phyloP scores from a whole-genome alignment of 2,113 vertebrate genomes.

The Gobio gobio region DNA sequence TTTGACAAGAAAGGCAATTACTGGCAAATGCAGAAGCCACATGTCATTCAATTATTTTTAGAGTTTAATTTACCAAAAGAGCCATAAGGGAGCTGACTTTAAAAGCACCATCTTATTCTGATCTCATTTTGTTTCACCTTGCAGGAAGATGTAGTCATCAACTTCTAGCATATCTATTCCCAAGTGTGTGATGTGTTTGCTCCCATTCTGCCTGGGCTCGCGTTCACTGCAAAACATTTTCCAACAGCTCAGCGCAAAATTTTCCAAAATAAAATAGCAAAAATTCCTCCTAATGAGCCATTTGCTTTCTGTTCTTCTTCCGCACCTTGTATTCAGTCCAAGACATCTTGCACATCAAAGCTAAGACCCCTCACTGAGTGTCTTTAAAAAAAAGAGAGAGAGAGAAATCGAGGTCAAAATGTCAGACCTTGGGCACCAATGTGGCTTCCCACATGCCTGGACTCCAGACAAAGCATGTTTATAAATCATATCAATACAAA shows the following conservation, averaged over 20 bases:
- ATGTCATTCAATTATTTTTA: conserved; percentile 47
- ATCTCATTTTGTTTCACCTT: conserved; percentile 51
- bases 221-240: conserved; percentile 40
- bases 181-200: conserved; percentile 39
- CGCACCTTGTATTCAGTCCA: conserved; percentile 55
- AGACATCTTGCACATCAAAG: conserved; percentile 72
- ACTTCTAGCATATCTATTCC: conserved; percentile 33
- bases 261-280: conserved; percentile 63
- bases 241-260: conserved; percentile 48
- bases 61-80: conserved; percentile 38
- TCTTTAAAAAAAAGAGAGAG: conserved; percentile 60
- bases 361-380: conserved; percentile 59
- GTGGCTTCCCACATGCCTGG: conserved; percentile 59
- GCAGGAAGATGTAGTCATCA: conserved; percentile 46
- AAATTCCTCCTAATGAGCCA: conserved; percentile 46
- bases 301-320: conserved; percentile 54
- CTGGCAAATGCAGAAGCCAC: conserved; percentile 23
- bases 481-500: neutral
- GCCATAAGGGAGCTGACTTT: conserved; percentile 32
- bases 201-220: conserved; percentile 32
- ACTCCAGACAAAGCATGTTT: conserved; percentile 31
- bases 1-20: conserved; percentile 41
- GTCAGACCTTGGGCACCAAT: conserved; percentile 53
- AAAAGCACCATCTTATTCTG: conserved; percentile 37
- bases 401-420: conserved; percentile 63